Evolutionary conservation across 2,797 vertebrate species (phyloP).

Genomic region (Stomatorhinus walkeri): DNA sequence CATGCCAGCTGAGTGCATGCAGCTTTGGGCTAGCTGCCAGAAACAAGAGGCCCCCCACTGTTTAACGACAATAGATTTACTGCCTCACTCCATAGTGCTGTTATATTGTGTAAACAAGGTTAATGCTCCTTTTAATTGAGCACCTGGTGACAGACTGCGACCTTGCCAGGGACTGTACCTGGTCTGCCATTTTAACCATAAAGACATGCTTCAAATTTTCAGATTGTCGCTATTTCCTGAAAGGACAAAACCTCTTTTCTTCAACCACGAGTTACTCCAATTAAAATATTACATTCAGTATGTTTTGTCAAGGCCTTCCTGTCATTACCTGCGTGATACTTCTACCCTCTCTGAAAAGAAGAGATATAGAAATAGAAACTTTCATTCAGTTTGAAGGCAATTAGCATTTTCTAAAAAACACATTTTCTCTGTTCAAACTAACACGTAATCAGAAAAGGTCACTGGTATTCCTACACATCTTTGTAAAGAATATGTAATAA

Average conservation of each 20-base stretch:
- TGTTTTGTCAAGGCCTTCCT: not conserved
- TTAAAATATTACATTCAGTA: not conserved
- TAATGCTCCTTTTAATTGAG: conserved; percentile 88
- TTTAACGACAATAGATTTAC: conserved; percentile 95
- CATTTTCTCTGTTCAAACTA: not conserved
- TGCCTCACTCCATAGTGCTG: conserved; percentile 77
- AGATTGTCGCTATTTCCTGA: not conserved
- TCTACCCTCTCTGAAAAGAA: not conserved
- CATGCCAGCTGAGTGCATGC: conserved; percentile 54
- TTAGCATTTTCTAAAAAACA: not conserved
- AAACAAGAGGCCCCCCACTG: conserved; percentile 73
- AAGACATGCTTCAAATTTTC: conserved; percentile 3
- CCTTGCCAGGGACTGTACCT: conserved; percentile 58
- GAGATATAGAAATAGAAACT: not conserved
- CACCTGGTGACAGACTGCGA: conserved; percentile 81
- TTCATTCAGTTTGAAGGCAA: not conserved
- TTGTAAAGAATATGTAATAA: not conserved
- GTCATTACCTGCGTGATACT: not conserved
- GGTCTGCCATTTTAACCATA: not conserved
- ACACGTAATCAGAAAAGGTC: not conserved
- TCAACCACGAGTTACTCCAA: not conserved
- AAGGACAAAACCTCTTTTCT: not conserved
- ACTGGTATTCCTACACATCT: not conserved
- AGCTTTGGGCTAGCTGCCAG: conserved; percentile 77
- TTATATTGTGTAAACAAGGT: conserved; percentile 96